Evolutionary conservation across 2,888 invertebrate species (phyloP), one percentile per base, ranked within the genome.

Genomic region (Dryomyza anilis): DNA sequence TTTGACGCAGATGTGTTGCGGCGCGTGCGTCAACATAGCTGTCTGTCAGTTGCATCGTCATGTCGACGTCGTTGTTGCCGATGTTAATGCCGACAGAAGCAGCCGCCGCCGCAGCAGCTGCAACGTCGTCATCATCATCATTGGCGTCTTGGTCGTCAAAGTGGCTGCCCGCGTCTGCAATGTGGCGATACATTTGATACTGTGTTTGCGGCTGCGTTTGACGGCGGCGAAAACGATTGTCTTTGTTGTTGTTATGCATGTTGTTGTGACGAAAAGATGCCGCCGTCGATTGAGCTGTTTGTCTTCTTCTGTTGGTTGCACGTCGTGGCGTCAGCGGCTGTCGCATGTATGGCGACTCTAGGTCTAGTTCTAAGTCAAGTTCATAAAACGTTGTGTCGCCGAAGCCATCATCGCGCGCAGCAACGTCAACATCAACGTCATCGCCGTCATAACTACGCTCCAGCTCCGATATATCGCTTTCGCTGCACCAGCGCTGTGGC

Each of bases 401-500:
- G 43, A 71, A 72, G 29, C 70, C 60, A 12, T 36, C 33, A 50
- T 63, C 29, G n/a, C 45, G 29, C 3, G 39, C 53, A 10, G 64
- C 64, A 62, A 62, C 55, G 53, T 58, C 39, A 21, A 30, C n/a
- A 10, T 65, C 55, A 7, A 36, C 50, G 25, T 63, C 67, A 39
- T 46, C 60, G 12, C n/a, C 64, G 56, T 69, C 66, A 45, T 58
- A 48, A 71, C 46, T 69, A 72, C 72, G 71, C 68, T 73, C 74
- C 68, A 77, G 63, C 63, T 74, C 69, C 3, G 76, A 76, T 52
- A 83, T 74, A 67, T 83, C 83, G 70, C 81, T 83, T 74, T 83
- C 83, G 71, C 83, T 83, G 65, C 79, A 81, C 81, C 82, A 83
- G 69, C 81, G 82, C 19, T 33, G 55, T 25, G 56, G 55, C 27